A percentile compares a stretch with the other conserved stretches of the same genome.
These are phyloP conservation scores for Genyomyrus donnyi DNA, from an alignment of 2,113 vertebrate species.

Conservation along the genomic window DNA sequence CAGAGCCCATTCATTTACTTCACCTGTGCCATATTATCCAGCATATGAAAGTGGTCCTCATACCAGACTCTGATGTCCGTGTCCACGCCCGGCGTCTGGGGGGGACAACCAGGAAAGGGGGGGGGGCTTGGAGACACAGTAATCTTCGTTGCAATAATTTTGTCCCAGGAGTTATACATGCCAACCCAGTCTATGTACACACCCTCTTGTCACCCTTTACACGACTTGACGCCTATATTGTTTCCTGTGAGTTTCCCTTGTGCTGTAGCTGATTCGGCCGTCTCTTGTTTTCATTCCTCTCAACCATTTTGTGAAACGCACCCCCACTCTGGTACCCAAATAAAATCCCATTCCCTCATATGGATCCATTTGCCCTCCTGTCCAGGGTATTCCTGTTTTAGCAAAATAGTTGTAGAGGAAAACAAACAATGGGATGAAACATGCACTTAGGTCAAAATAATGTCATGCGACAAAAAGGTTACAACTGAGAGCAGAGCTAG, in stretches of 20 bases:
- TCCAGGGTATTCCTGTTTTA: background rate
- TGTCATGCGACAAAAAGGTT: background rate
- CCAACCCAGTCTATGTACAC: background rate
- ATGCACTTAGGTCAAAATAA: background rate
- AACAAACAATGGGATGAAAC: background rate
- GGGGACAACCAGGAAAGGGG: background rate
- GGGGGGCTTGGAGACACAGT: background rate
- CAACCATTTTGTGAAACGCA: background rate
- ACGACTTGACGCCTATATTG: background rate
- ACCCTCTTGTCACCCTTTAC: background rate
- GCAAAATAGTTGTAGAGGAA: background rate
- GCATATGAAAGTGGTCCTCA: background rate
- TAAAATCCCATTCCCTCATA: background rate
- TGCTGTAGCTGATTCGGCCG: background rate
- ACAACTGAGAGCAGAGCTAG: background rate
- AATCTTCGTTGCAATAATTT: background rate
- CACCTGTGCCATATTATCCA: background rate
- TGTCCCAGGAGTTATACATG: background rate
- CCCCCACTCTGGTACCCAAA: background rate
- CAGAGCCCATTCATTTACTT: background rate
- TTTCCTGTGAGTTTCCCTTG: background rate
- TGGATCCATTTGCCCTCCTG: background rate
- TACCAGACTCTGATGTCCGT: background rate
- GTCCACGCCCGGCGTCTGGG: background rate
- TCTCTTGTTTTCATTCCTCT: background rate